These are phyloP conservation scores for Vultur gryphus DNA, from an alignment of 2,797 vertebrate genomes.

Conservation along the genomic window DNA sequence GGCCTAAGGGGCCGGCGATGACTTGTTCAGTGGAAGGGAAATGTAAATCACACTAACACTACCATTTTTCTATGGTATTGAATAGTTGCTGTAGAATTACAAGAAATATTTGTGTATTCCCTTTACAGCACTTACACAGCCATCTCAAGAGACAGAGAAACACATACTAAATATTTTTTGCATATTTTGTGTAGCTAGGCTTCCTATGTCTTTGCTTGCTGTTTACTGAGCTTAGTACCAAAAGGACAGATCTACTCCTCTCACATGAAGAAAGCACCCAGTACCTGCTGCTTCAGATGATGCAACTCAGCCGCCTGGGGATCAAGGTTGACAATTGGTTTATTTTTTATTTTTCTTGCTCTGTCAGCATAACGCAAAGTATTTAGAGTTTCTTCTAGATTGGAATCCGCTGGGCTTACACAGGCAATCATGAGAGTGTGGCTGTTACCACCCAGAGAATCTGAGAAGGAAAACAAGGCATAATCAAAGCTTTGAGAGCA, in stretches of 20 bases:
- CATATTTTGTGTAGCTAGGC: neutral
- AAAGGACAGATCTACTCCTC: neutral
- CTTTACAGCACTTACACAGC: neutral
- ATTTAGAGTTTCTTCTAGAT: conserved; percentile 95
- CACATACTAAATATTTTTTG: fast-evolving
- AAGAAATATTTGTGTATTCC: neutral
- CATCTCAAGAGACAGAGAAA: neutral
- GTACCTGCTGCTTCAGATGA: conserved; percentile 89
- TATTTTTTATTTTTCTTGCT: conserved; percentile 97
- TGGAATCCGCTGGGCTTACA: conserved; percentile 93
- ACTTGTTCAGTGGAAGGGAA: neutral
- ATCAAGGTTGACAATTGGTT: conserved; percentile 90
- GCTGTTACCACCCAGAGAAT: conserved; percentile 95
- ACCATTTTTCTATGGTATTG: neutral
- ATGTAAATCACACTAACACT: neutral
- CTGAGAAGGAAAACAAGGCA: conserved; percentile 62
- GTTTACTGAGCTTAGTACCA: neutral
- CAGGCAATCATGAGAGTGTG: conserved; percentile 97
- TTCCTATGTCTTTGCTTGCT: neutral
- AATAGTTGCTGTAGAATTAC: neutral
- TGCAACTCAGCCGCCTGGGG: conserved; percentile 87
- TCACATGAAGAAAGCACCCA: neutral
- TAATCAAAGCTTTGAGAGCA: neutral
- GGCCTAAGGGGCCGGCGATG: neutral
- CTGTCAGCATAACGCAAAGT: conserved; percentile 94